These are phyloP conservation scores for Percina caprodes DNA, from an alignment of 2,113 vertebrate genomes.

Conservation along the genomic window DNA sequence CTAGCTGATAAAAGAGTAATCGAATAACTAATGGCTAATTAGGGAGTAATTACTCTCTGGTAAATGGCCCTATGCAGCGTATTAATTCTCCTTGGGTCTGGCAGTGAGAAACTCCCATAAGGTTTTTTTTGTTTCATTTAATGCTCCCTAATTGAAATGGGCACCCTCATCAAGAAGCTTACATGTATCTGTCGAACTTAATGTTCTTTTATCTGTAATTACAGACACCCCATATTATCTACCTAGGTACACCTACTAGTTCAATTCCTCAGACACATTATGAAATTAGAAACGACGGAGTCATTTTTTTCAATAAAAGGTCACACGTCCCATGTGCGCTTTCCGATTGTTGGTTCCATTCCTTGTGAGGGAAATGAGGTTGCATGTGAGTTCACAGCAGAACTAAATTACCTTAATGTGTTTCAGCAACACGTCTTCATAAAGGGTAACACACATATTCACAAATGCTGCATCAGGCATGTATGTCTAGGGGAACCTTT, in stretches of 20 bases:
- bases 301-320: conserved; percentile 75
- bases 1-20: conserved; percentile 86
- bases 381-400: conserved; percentile 58
- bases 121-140: conserved; percentile 80
- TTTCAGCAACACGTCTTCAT: neutral
- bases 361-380: conserved; percentile 45
- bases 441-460: conserved; percentile 35
- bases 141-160: conserved; percentile 84
- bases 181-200: conserved; percentile 79
- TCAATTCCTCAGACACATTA: conserved; percentile 55
- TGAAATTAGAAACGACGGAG: conserved; percentile 65
- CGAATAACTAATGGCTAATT: conserved; percentile 87
- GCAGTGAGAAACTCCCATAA: conserved; percentile 79
- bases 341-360: conserved; percentile 39
- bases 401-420: conserved; percentile 61
- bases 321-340: conserved; percentile 39
- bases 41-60: conserved; percentile 82
- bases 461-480: neutral
- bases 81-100: conserved; percentile 83
- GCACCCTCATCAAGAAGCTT: conserved; percentile 82
- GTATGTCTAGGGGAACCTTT: neutral
- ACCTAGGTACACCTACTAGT: conserved; percentile 46
- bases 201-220: conserved; percentile 81
- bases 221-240: conserved; percentile 71
- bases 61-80: conserved; percentile 80